Evolutionary conservation across 2,113 vertebrate genomes (phyloP), one percentile per base, ranked within the genome.

Genomic region (Theropithecus gelada): DNA sequence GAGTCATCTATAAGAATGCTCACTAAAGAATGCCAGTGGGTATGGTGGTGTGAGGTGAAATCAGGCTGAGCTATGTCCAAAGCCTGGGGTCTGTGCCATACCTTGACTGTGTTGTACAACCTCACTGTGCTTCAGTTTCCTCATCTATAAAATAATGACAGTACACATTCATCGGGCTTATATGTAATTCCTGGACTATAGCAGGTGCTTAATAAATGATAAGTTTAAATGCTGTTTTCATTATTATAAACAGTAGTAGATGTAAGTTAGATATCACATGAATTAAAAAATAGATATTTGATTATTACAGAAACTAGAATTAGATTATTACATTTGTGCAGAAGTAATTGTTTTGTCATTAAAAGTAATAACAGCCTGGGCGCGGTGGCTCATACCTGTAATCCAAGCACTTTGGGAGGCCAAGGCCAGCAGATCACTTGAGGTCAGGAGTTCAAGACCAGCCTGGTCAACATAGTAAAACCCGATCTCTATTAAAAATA

Each of bases 1-100:
- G 12, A 30, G 9, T 38, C 27, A 25, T 16, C 25, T 32, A 1
- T 70, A 45, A 43, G 18, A 76, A 52, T 7, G 3, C 38, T 93
- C 66, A 10, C 18, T 52, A 11, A 38, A 73, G 52, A 72, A 38
- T 5, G 0, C 0, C 1, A 10, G 10, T 14, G 27, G 17, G 16
- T 0, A 48, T 0, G 8, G 18, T 16, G 64, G 1, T 16, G 1
- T 55, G 12, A 78, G 18, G 38, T 2, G 6, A 13, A 72, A 72
- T 81, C 12, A 30, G 57, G 16, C 17, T 32, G 68, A 79, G 3
- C 5, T 2, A 0, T 20, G 22, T 27, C 48, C 43, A 22, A 73
- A 84, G 17, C 32, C 59, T 16, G 25, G 4, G 18, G 2, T 0
- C n/a, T 88, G 32, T 66, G 61, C 43, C 25, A 1, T 61, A 8